These are phyloP conservation scores for Chrosomus eos DNA, from an alignment of 2,797 vertebrate species.

Conservation along the genomic window DNA sequence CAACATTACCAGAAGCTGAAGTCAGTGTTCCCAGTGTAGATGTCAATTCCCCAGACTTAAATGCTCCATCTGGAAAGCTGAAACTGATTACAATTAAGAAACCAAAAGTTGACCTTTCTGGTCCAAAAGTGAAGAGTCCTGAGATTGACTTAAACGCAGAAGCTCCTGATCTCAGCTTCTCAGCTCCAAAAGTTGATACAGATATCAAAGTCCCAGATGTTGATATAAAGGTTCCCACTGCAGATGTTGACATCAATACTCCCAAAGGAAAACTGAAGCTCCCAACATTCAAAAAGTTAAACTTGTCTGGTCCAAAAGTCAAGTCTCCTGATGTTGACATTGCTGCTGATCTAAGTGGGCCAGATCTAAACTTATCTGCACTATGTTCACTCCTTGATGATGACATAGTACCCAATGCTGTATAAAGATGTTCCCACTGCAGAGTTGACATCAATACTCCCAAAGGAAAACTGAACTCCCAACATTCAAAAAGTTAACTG, in stretches of 20 bases:
- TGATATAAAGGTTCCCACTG: conserved; percentile 66
- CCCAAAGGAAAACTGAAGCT: conserved; percentile 67
- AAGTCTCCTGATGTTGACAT: conserved; percentile 66
- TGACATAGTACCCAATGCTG: conserved; percentile 46
- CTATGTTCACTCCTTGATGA: conserved; percentile 51
- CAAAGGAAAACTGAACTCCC: conserved; percentile 16
- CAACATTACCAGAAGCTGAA: too few species aligned
- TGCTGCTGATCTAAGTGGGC: conserved; percentile 59
- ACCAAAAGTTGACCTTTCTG: conserved; percentile 39
- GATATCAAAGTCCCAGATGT: conserved; percentile 63
- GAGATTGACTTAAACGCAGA: conserved; percentile 50
- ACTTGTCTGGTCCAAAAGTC: conserved; percentile 62
- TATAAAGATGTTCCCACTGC: conserved; percentile 65
- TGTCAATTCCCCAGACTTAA: conserved; percentile 50
- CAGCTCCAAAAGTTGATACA: conserved; percentile 64
- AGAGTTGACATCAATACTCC: conserved; percentile 61
- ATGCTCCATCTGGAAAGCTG: conserved; percentile 54
- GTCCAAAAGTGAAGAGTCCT: conserved; percentile 51
- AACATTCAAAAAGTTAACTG: conserved; percentile 55
- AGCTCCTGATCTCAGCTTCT: conserved; percentile 61
- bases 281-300: conserved; percentile 54
- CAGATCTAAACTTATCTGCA: conserved; percentile 61
- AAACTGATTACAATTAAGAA: conserved; percentile 57
- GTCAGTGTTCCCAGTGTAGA: conserved; percentile 43
- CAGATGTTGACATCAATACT: conserved; percentile 62